Conservation (phyloP, 1,140 invertebrate species). For the Hermatobates lingyangjiaoensis region DNA sequence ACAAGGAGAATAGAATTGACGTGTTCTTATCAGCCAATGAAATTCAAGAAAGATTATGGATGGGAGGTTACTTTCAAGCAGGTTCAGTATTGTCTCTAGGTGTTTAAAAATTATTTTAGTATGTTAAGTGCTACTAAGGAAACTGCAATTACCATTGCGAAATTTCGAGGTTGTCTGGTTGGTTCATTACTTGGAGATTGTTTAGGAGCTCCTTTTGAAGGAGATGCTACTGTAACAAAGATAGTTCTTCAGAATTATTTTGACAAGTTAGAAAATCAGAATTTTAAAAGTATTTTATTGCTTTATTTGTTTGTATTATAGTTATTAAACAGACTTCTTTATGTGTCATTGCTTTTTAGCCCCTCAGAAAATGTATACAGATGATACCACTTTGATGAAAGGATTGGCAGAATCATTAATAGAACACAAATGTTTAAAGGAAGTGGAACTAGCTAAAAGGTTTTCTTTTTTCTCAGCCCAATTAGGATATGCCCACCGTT, state of each 20-base stretch:
- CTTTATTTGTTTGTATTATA: not conserved
- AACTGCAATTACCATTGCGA: conserved; percentile 27
- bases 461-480: conserved; percentile 6
- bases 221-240: conserved; percentile 30
- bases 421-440: conserved; percentile 33
- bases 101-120: too few species aligned
- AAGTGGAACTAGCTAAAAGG: conserved; percentile 34
- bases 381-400: conserved; percentile 61
- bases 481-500: not conserved
- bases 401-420: conserved; percentile 41
- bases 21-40: not conserved
- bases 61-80: too few species aligned
- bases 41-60: too few species aligned
- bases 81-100: too few species aligned
- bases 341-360: conserved; percentile 22
- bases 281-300: conserved; percentile 30
- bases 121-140: conserved; percentile 19
- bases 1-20: not conserved
- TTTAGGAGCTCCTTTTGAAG: conserved; percentile 47
- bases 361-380: conserved; percentile 42
- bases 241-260: conserved; percentile 36
- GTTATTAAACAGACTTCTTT: not conserved
- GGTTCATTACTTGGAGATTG: conserved; percentile 54
- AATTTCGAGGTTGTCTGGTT: conserved; percentile 44
- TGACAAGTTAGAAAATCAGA: conserved; percentile 34